Percentiles rank a stretch among this genome's conserved stretches.
Evolutionary conservation across 2,113 vertebrate genomes (phyloP).

Genomic region (Archilochus colubris): DNA sequence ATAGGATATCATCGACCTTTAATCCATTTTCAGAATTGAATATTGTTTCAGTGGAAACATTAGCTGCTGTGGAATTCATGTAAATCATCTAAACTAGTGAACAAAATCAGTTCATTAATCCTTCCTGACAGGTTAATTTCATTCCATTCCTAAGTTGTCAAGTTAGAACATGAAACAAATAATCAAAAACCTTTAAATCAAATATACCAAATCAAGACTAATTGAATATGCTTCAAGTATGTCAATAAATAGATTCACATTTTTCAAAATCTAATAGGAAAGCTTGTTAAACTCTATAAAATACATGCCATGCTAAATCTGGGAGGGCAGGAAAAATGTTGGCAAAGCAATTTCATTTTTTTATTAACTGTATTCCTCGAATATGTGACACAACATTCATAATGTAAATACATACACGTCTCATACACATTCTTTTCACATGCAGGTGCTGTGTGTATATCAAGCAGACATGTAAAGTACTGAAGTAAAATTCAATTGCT

Average conservation of each 20-base stretch:
- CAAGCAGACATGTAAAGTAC: background rate
- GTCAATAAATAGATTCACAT: constrained; percentile 64
- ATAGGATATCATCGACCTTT: background rate
- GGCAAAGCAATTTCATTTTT: background rate
- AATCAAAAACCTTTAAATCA: constrained; percentile 75
- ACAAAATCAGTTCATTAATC: constrained; percentile 73
- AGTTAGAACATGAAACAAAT: constrained; percentile 70
- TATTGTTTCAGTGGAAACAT: constrained; percentile 20
- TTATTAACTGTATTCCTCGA: constrained; percentile 2
- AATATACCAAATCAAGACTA: constrained; percentile 70
- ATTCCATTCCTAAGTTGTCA: constrained; percentile 70
- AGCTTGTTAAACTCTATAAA: constrained; percentile 65
- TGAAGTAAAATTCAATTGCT: background rate
- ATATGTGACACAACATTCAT: background rate
- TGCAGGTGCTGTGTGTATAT: background rate
- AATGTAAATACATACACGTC: background rate
- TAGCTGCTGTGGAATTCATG: constrained; percentile 27
- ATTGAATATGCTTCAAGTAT: constrained; percentile 60
- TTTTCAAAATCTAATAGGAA: constrained; percentile 69
- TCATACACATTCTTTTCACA: background rate
- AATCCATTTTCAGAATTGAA: constrained; percentile 55
- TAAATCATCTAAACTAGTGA: constrained; percentile 59
- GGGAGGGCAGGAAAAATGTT: constrained; percentile 23
- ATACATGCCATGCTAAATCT: constrained; percentile 20
- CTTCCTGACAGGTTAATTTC: constrained; percentile 72